These are phyloP conservation scores for Lampropteryx suffumata DNA, from an alignment of 2,888 invertebrate species.

Conservation along the genomic window DNA sequence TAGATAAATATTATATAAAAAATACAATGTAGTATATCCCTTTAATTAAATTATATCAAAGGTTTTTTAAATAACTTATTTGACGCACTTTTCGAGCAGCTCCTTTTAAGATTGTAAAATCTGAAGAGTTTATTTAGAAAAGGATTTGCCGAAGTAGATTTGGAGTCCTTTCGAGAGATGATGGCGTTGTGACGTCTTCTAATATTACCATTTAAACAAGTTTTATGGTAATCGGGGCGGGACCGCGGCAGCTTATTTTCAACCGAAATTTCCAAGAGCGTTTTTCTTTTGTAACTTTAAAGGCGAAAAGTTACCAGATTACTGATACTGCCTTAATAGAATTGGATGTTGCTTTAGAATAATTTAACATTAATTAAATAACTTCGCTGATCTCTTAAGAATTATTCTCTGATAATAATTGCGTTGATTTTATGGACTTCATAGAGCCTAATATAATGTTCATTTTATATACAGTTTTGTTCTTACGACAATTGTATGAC, in stretches of 20 bases:
- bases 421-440: constrained; percentile 31
- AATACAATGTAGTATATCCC: too few species aligned
- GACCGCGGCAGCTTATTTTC: constrained; percentile 73
- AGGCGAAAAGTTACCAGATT: constrained; percentile 74
- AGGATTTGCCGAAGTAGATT: constrained; percentile 49
- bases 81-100: neutral
- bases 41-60: too few species aligned
- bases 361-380: constrained; percentile 70
- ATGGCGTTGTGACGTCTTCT: constrained; percentile 75
- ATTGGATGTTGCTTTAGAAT: constrained; percentile 67
- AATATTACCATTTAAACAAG: constrained; percentile 83
- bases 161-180: constrained; percentile 55
- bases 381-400: constrained; percentile 48
- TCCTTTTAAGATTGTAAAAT: constrained; percentile 20
- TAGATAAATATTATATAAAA: too few species aligned
- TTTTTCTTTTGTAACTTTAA: constrained; percentile 70
- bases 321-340: constrained; percentile 69
- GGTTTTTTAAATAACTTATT: neutral
- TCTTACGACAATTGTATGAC: too few species aligned
- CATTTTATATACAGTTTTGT: too few species aligned
- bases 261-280: constrained; percentile 67
- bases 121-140: constrained; percentile 18
- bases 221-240: constrained; percentile 78
- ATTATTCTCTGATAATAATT: constrained; percentile 49
- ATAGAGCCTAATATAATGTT: neutral